Evolutionary conservation across 1,140 invertebrate genomes (phyloP).

Genomic region (Pemphigus obesinymphae): DNA sequence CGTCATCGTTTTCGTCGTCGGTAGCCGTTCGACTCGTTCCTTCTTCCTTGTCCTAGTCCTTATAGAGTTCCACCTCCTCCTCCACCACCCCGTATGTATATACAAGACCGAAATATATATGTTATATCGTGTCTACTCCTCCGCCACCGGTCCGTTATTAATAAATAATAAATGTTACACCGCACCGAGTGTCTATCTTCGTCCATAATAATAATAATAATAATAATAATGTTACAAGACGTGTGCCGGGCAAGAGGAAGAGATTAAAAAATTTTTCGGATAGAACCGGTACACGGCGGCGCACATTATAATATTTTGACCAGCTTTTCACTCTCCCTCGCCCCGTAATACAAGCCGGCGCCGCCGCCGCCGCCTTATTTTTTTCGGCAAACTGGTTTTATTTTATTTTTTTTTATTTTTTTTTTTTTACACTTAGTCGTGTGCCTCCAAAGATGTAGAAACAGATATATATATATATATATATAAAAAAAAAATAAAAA

Average conservation of each 20-base stretch:
- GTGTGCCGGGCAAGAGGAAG: neutral
- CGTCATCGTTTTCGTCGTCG: constrained; percentile 9
- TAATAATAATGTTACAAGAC: neutral
- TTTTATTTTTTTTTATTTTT: neutral
- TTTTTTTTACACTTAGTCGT: constrained; percentile 7
- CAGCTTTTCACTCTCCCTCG: constrained; percentile 26
- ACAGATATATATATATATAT: too few relatives aligned
- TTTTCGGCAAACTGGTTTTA: constrained; percentile 40
- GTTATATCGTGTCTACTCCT: neutral
- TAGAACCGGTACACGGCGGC: neutral
- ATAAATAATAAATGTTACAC: neutral
- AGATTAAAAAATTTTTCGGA: constrained; percentile 1
- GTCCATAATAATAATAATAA: neutral
- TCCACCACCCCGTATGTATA: neutral
- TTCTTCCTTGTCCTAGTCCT: constrained; percentile 39
- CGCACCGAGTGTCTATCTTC: neutral
- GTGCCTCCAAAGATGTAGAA: constrained; percentile 11
- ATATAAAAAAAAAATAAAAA: neutral
- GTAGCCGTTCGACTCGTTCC: constrained; percentile 29
- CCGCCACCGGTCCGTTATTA: constrained; percentile 1
- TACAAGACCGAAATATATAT: neutral
- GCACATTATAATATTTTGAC: constrained; percentile 29
- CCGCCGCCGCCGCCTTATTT: neutral
- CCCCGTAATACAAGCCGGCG: neutral
- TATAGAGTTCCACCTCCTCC: neutral